Percentiles rank a stretch among this genome's conserved stretches.
Conservation (phyloP, 2,797 vertebrate species). For the Adrianichthys oophorus region DNA sequence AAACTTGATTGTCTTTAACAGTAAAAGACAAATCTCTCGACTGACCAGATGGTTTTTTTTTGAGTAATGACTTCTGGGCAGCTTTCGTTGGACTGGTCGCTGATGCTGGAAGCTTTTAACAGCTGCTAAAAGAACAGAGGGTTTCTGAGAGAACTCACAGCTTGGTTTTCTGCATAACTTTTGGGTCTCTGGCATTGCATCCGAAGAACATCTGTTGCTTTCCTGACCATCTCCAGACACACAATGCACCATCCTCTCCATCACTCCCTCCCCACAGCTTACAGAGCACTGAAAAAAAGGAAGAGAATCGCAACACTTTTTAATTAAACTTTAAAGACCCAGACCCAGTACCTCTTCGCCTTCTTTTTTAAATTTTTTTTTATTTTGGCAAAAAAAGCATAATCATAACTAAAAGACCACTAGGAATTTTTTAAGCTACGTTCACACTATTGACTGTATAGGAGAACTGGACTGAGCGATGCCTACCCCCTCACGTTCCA, state of each 20-base stretch:
- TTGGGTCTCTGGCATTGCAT: conserved; percentile 81
- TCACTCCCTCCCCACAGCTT: conserved; percentile 87
- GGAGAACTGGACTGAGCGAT: too few species aligned
- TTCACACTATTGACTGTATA: too few species aligned
- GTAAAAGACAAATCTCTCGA: conserved; percentile 24
- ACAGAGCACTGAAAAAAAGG: conserved; percentile 83
- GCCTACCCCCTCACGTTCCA: too few species aligned
- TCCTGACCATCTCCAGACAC: conserved; percentile 79
- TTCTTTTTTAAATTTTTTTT: too few species aligned
- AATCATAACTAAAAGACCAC: too few species aligned
- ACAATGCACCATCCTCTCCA: conserved; percentile 88
- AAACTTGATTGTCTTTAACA: conserved; percentile 23
- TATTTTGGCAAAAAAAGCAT: too few species aligned
- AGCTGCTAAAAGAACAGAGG: conserved; percentile 2
- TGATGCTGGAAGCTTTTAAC: conserved; percentile 16
- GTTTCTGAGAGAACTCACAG: conserved; percentile 79
- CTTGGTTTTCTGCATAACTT: conserved; percentile 82
- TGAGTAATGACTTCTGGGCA: conserved; percentile 6
- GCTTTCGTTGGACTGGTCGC: not conserved
- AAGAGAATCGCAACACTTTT: conserved; percentile 2
- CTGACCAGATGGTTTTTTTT: conserved; percentile 10
- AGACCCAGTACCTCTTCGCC: not conserved
- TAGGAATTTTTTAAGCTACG: too few species aligned
- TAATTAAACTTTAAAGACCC: not conserved
- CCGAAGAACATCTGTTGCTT: conserved; percentile 76